These are phyloP conservation scores for Ictidomys tridecemlineatus DNA, from an alignment of 2,113 vertebrate genomes.

Conservation along the genomic window DNA sequence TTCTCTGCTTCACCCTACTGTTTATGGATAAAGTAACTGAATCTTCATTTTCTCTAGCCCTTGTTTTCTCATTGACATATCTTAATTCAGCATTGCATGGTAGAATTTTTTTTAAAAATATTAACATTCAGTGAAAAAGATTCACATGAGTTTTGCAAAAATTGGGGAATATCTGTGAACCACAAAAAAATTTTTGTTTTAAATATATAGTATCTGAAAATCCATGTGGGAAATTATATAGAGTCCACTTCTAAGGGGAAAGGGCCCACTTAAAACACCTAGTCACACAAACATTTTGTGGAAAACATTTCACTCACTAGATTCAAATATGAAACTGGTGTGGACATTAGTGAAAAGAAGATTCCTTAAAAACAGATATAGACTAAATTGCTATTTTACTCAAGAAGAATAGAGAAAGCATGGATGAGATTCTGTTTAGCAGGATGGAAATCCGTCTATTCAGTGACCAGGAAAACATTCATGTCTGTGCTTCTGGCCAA, in stretches of 20 bases:
- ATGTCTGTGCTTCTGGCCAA: neutral
- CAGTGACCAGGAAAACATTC: neutral
- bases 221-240: neutral
- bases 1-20: neutral
- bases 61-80: constrained; percentile 74
- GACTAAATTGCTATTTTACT: neutral
- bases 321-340: neutral
- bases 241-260: neutral
- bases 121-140: neutral
- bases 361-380: constrained; percentile 48
- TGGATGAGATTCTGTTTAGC: neutral
- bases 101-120: neutral
- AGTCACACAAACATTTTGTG: neutral
- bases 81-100: constrained; percentile 74
- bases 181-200: constrained; percentile 77
- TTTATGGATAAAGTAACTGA: constrained; percentile 64
- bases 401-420: neutral
- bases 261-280: constrained; percentile 55
- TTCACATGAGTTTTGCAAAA: neutral
- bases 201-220: constrained; percentile 68
- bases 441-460: neutral
- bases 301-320: neutral
- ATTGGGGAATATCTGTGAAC: constrained; percentile 66
- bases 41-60: constrained; percentile 66
- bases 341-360: neutral